Conservation (phyloP, 37 sponge, comb jelly and placozoan species). For the Cladorhizidae sp. region DNA sequence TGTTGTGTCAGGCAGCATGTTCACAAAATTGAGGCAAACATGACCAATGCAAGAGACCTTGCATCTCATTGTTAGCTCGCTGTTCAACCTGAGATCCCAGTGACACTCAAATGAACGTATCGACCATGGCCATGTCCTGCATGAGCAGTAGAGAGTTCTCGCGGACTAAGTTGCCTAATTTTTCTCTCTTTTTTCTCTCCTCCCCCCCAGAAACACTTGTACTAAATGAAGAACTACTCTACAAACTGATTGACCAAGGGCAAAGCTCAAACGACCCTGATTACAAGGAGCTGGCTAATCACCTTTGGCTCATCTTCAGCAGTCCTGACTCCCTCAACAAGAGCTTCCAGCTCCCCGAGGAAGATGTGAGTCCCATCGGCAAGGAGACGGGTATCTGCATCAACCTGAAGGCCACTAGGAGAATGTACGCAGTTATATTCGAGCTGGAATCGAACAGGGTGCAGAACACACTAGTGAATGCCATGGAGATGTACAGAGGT, state of each 20-base stretch:
- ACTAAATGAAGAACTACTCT: conserved; percentile 24
- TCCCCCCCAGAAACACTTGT: not conserved
- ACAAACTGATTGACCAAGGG: conserved; percentile 33
- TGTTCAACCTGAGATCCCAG: too few species aligned
- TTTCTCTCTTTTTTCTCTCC: not conserved
- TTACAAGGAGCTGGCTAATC: conserved; percentile 44
- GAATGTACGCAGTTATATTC: conserved; percentile 35
- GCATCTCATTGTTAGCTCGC: too few species aligned
- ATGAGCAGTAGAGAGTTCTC: too few species aligned
- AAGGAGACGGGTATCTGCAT: conserved; percentile 28
- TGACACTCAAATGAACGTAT: too few species aligned
- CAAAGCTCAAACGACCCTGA: not conserved
- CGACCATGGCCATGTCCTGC: too few species aligned
- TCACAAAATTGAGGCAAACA: too few species aligned
- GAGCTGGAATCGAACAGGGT: conserved; percentile 43
- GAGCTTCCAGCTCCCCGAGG: conserved; percentile 49
- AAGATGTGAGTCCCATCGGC: not conserved
- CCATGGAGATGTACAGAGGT: conserved; percentile 52
- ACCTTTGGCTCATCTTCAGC: conserved; percentile 65
- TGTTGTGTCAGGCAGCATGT: too few species aligned
- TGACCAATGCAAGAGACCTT: too few species aligned
- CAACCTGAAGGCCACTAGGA: conserved; percentile 46
- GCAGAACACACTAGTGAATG: conserved; percentile 63
- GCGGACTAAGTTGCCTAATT: not conserved
- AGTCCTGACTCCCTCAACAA: conserved; percentile 52